Evolutionary conservation across 2,888 invertebrate genomes (phyloP).

Genomic region (Calameuta idolon): DNA sequence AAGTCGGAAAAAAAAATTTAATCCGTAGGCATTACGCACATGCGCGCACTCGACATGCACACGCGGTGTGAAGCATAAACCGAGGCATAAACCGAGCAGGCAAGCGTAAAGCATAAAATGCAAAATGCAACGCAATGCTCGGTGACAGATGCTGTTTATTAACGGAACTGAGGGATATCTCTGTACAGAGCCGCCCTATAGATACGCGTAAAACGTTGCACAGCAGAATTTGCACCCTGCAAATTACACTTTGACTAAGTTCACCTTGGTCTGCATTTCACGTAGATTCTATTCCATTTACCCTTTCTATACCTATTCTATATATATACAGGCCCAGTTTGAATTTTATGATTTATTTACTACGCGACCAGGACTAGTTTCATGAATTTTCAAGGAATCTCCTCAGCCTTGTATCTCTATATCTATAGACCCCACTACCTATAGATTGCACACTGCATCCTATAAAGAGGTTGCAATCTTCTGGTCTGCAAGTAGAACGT

Average conservation of each 20-base stretch:
- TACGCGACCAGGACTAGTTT: neutral
- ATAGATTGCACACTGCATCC: neutral
- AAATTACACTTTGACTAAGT: neutral
- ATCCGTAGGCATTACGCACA: conserved; percentile 44
- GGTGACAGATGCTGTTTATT: conserved; percentile 67
- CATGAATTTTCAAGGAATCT: neutral
- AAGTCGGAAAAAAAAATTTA: conserved; percentile 26
- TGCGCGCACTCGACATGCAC: conserved; percentile 47
- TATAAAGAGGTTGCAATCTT: neutral
- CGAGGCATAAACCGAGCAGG: conserved; percentile 58
- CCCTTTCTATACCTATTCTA: neutral
- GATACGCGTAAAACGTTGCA: conserved; percentile 1
- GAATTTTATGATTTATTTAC: conserved; percentile 3
- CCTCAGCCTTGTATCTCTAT: neutral
- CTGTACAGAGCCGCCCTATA: neutral
- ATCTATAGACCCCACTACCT: neutral
- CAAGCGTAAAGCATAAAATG: conserved; percentile 61
- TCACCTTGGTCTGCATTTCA: neutral
- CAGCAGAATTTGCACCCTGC: neutral
- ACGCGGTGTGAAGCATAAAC: conserved; percentile 65
- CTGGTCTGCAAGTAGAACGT: neutral
- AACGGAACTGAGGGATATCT: conserved; percentile 31
- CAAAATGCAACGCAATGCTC: conserved; percentile 59
- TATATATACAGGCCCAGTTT: neutral
- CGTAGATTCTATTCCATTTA: neutral